Base-by-base conservation (phyloP, 1,140 invertebrate species). In the Cydia strobilella region DNA sequence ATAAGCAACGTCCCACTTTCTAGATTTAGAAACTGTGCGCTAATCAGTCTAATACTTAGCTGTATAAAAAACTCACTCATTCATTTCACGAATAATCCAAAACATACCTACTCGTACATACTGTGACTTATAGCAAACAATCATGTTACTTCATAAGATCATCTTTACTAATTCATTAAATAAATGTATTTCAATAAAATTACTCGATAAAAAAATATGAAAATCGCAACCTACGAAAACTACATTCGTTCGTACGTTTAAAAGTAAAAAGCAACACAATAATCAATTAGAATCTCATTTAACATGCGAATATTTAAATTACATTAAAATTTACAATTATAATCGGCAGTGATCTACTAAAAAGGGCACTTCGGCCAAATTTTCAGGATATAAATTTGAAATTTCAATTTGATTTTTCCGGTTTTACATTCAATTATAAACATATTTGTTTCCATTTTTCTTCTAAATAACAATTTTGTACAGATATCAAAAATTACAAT, bases 161-260 rank as follows among this genome's bases (percentile, higher is more conserved):
- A 54, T 66, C 6, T 66, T 66, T 35, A 69, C n/a, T 15, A 42
- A 69, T 42, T 18, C 35, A 23, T 59, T 59, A 59, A 59, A 20
- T 12, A 59, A 59, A 59, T 35, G 35, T 10, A 69, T 20, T 59
- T 23, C 54, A 59, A n/a, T 35, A 69, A 39, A 69, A 69, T 69
- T 18, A 69, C 31, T 42, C 31, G n/a, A 3, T 69, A 69, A 69
- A 69, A 69, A 69, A 69, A 39, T 42, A 69, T 69, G 65, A 69
- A 69, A 69, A 69, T 69, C 31, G 65, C 65, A 69, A 69, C 31
- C n/a, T 69, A 69, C n/a, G 65, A 69, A 69, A 69, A 42, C 65
- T 69, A 69, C 65, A 25, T 35, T 35, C 65, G 9, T 35, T 35
- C 54, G 54, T 59, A 59, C 20, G 18, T 59, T 59, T 1, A 59